Percentiles rank a stretch among this genome's conserved stretches.
Conservation (phyloP, 2,797 vertebrate species). For the Hydrolagus colliei region DNA sequence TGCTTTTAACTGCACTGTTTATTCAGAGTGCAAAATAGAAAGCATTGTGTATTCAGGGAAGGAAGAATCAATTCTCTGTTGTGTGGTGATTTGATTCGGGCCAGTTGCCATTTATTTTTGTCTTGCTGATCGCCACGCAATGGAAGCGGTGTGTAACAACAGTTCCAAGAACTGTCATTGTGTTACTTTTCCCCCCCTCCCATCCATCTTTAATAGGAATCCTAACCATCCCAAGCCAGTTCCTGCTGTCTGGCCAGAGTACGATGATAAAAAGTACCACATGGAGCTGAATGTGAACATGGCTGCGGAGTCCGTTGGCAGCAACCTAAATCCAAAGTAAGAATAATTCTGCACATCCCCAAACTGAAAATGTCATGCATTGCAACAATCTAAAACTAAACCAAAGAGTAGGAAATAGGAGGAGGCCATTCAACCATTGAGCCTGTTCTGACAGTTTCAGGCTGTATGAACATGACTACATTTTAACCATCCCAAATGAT, state of each 20-base stretch:
- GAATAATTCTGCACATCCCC: neutral
- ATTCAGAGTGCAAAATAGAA: no score
- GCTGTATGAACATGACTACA: no score
- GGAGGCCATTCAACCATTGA: no score
- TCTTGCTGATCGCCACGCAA: neutral
- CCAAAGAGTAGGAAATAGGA: no score
- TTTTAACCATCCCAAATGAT: no score
- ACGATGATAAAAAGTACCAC: neutral
- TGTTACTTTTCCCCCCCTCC: no score
- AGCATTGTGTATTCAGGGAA: no score
- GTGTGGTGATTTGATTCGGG: no score
- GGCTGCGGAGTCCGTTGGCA: neutral
- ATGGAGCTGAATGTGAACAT: slow-evolving; percentile 18
- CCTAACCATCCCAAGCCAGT: slow-evolving; percentile 10
- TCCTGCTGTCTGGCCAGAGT: slow-evolving; percentile 5
- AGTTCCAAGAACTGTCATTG: neutral
- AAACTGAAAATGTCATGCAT: neutral
- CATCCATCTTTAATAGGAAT: neutral
- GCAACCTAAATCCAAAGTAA: slow-evolving; percentile 24
- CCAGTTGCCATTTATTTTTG: neutral
- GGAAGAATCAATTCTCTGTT: no score
- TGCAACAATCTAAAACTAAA: neutral
- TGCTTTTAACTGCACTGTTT: no score
- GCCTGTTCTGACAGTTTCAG: no score
- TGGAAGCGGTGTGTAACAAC: neutral